Conservation (phyloP, 2,888 invertebrate genomes). For the Scaptomyza polygonia region DNA sequence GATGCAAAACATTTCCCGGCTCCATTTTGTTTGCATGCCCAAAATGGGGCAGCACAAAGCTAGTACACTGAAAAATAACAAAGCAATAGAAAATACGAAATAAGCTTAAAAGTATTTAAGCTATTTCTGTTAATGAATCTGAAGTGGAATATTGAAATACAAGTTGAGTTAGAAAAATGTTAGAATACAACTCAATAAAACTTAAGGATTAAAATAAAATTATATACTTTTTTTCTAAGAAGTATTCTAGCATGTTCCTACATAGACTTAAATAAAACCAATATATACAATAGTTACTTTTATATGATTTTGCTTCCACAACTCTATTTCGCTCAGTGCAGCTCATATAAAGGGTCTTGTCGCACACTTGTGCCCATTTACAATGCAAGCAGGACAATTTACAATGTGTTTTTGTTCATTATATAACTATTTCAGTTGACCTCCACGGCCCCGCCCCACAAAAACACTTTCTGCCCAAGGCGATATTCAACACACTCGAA, state of each 20-base stretch:
- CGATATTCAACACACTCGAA: conserved; percentile 67
- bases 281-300: no score
- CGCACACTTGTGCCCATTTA: conserved; percentile 71
- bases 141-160: no score
- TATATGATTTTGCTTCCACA: no score
- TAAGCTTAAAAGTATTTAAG: no score
- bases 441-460: conserved; percentile 57
- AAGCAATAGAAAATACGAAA: no score
- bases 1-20: conserved; percentile 5
- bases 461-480: conserved; percentile 50
- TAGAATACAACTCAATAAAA: no score
- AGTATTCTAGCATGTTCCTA: no score
- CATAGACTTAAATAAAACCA: no score
- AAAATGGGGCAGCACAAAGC: conserved; percentile 15
- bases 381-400: conserved; percentile 74
- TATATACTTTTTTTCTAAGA: no score
- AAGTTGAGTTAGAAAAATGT: no score
- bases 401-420: conserved; percentile 80
- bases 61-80: conserved; percentile 15
- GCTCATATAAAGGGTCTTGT: conserved; percentile 16
- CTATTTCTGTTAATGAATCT: no score
- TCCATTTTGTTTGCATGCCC: conserved; percentile 28
- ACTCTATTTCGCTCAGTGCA: conserved; percentile 51
- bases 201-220: no score
- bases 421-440: conserved; percentile 76